These are phyloP conservation scores for Hybos culiciformis DNA, from an alignment of 2,888 invertebrate genomes.

Conservation along the genomic window DNA sequence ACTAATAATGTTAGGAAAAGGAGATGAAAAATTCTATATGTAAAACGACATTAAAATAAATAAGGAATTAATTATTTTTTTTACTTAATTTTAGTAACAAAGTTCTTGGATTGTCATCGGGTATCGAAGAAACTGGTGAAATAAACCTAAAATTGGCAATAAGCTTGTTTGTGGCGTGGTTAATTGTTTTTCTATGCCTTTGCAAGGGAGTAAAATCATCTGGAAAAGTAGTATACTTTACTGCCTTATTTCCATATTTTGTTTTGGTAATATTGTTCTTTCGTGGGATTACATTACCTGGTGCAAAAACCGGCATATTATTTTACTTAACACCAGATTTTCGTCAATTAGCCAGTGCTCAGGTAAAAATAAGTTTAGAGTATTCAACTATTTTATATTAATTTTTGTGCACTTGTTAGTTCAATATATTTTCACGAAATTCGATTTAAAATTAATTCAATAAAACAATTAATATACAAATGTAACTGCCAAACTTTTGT, in stretches of 20 bases:
- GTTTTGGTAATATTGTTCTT: conserved; percentile 62
- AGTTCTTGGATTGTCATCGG: conserved; percentile 44
- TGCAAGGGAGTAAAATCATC: conserved; percentile 70
- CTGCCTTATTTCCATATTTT: conserved; percentile 61
- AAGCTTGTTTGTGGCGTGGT: conserved; percentile 64
- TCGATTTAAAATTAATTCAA: too few relatives aligned
- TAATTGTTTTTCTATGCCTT: conserved; percentile 61
- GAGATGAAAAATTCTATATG: too few relatives aligned
- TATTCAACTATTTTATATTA: too few relatives aligned
- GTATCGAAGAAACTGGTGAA: conserved; percentile 56
- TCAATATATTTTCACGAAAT: too few relatives aligned
- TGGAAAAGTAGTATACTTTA: conserved; percentile 68
- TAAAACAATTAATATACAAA: too few relatives aligned
- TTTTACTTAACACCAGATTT: conserved; percentile 72
- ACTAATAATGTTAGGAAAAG: too few relatives aligned
- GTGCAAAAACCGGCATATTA: conserved; percentile 60
- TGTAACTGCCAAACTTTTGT: too few relatives aligned
- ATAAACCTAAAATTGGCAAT: conserved; percentile 55
- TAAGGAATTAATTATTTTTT: not conserved
- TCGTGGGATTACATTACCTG: conserved; percentile 65
- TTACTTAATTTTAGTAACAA: conserved; percentile 34
- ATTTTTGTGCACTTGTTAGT: too few relatives aligned
- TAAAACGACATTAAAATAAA: too few relatives aligned
- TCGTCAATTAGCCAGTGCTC: conserved; percentile 54
- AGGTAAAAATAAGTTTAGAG: conserved; percentile 39